These are phyloP conservation scores for Pyrocephalus nanus DNA, from an alignment of 2,797 vertebrate genomes.

Conservation along the genomic window DNA sequence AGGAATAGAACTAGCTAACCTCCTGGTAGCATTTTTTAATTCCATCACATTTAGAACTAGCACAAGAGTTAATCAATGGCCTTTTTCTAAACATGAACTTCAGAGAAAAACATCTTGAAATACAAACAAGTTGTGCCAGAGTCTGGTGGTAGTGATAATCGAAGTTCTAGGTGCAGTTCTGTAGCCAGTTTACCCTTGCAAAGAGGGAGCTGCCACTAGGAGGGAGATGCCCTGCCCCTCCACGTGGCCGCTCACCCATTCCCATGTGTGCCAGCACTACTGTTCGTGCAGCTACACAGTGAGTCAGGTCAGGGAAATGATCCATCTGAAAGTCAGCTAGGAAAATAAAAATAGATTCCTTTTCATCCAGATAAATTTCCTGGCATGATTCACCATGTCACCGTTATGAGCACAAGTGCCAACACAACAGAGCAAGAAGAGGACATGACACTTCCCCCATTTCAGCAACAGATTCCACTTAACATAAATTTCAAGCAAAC, in stretches of 20 bases:
- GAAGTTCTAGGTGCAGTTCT: not conserved
- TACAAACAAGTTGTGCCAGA: not conserved
- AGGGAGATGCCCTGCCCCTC: not conserved
- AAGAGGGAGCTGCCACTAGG: not conserved
- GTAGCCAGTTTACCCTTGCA: not conserved
- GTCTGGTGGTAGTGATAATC: not conserved
- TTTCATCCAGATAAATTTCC: slow-evolving; percentile 37
- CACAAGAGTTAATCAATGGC: not conserved
- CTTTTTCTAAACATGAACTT: not conserved
- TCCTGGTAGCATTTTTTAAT: not conserved
- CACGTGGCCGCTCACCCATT: accelerated
- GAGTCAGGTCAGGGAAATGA: slow-evolving; percentile 45
- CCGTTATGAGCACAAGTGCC: not conserved
- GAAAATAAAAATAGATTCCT: slow-evolving; percentile 36
- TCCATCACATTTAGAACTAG: not conserved
- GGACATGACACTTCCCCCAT: slow-evolving; percentile 32
- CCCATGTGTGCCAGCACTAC: not conserved
- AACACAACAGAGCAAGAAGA: not conserved
- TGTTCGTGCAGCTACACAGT: not conserved
- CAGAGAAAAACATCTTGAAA: not conserved
- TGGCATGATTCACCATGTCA: slow-evolving; percentile 38
- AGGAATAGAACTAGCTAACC: not conserved
- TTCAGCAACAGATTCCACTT: slow-evolving; percentile 38
- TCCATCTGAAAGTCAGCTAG: slow-evolving; percentile 27
- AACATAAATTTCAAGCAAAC: slow-evolving; percentile 11